Base-by-base conservation (phyloP, 1,140 invertebrate species). In the Wasmannia auropunctata region DNA sequence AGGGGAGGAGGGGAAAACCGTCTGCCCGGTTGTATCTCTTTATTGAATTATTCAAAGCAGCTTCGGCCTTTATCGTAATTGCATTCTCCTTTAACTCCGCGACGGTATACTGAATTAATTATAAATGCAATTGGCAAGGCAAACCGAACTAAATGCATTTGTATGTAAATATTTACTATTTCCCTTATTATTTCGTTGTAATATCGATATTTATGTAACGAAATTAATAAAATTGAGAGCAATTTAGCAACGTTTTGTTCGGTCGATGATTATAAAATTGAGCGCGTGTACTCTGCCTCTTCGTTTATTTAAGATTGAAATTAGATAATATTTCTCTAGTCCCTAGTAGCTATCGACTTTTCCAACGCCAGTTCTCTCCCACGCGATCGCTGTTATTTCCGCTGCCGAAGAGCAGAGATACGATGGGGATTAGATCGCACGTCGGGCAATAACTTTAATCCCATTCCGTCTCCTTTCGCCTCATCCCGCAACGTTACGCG, bases 31-130 rank as follows among this genome's bases (percentile, higher is more conserved):
- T 77, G 31, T 79, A 49, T 85, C 43, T 75, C 43, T 85, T 58
- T 83, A 83, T 58, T 83, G 51, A 74, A 83, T 72, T 83, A 74
- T 83, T 74, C 79, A 83, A 54, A 60, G 25, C 67, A 72, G 49
- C 67, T 83, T 81, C 37, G 49, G 67, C n/a, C 67, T 83, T 83
- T 83, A 83, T 83, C 79, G 67, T 83, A 83, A 83, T 83, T 83
- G 79, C 51, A 83, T 83, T 83, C 37, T n/a, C 37, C 65, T 83
- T 58, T 74, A 74, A 34, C 79, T 58, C 49, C 51, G 54, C 51
- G 67, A 81, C 37, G 2, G 65, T 62, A 46, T 51, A 58, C 25
- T 74, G 67, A 83, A 83, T 74, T 83, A 46, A 83, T 83, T 74
- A 83, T 72, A 74, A 74, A 83, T 83, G 11, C 37, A 74, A 72